A percentile compares a stretch with the other conserved stretches of the same genome.
phyloP scores from a whole-genome alignment of 2,113 vertebrate genomes.

The Ginglymostoma cirratum region DNA sequence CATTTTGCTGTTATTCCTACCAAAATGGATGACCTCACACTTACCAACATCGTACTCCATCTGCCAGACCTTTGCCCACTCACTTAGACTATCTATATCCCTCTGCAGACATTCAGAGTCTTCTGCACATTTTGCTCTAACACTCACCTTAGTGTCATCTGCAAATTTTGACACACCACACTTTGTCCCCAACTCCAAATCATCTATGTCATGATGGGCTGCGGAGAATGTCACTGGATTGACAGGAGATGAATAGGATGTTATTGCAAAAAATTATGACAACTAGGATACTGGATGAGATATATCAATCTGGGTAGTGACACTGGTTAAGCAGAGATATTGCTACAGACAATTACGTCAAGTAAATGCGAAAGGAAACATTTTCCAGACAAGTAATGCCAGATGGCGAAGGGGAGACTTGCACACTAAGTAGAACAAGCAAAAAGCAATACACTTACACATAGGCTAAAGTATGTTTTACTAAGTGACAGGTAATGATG shows the following conservation, averaged over 20 bases:
- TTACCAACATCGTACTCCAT: too few relatives aligned
- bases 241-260: not conserved
- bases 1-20: too few relatives aligned
- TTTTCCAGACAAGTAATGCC: not conserved
- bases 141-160: too few relatives aligned
- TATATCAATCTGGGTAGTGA: not conserved
- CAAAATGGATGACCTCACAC: too few relatives aligned
- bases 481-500: not conserved
- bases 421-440: not conserved
- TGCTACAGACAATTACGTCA: not conserved
- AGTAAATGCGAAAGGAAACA: not conserved
- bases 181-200: too few relatives aligned
- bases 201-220: not conserved
- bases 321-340: not conserved
- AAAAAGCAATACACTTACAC: conserved; percentile 12
- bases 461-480: not conserved
- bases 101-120: too few relatives aligned
- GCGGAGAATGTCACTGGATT: not conserved
- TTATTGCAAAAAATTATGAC: not conserved
- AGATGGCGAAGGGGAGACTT: not conserved
- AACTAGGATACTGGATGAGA: not conserved
- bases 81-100: too few relatives aligned
- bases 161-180: too few relatives aligned
- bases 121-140: too few relatives aligned
- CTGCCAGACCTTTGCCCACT: too few relatives aligned